Evolutionary conservation across 2,797 vertebrate genomes (phyloP), one percentile per base, ranked within the genome.

Genomic region (Setipinna tenuifilis): DNA sequence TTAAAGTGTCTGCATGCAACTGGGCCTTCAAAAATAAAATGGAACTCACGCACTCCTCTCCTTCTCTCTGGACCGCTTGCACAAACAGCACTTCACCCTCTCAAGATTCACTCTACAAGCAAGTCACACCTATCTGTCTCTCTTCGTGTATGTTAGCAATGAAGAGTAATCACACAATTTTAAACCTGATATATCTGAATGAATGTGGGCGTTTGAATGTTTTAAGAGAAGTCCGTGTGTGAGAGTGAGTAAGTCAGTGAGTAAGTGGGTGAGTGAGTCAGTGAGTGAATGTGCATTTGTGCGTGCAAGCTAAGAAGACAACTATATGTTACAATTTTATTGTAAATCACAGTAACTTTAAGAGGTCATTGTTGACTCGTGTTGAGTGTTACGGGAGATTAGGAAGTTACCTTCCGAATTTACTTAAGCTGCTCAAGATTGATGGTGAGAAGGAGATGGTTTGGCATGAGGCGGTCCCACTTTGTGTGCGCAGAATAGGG

Each of bases 51-150:
- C 85, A 89, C 90, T 89, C 89, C 90, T 21, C 87, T 91, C 90
- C 91, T 83, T 89, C 87, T 91, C 88, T 89, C 82, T 90, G 94
- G 95, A 93, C 91, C 87, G 89, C 94, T 93, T 92, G 90, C 92
- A 92, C 91, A 93, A 93, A 90, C 93, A 94, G 94, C 94, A 94
- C 95, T 94, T 95, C 93, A 91, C 89, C 81, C 85, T 90, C 86
- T 82, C 88, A 88, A 85, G 85, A 84, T 85, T 85, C 58, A 65
- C 44, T 83, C 90, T 86, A 78, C 86, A 84, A 85, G 83, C 85
- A 75, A 87, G 83, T 81, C 85, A 78, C 71, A 68, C 65, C 82
- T 82, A 58, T 59, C 82, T 82, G 62, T 83, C 78, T 59, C 41
- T 44, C 35, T 78, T 78, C 78, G 78, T 68, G 80, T 85, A 81